phyloP scores from a whole-genome alignment of 2,113 vertebrate species.

The Catagonus wagneri region DNA sequence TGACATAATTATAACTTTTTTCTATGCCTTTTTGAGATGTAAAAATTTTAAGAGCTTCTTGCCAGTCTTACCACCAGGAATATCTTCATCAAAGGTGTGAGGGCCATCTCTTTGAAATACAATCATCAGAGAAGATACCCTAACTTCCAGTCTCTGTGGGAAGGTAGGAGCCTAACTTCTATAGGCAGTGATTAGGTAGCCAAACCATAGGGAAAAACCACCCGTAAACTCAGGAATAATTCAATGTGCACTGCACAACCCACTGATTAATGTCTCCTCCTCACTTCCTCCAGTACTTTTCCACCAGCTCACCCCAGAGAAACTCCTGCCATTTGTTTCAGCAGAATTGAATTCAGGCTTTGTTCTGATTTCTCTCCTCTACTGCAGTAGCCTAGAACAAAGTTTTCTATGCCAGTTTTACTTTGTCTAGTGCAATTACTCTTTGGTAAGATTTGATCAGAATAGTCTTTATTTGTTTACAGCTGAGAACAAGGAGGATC shows the following conservation, averaged over 20 bases:
- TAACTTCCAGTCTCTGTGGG: not conserved
- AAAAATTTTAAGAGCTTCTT: not conserved
- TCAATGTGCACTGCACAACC: not conserved
- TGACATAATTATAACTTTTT: not conserved
- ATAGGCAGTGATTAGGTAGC: not conserved
- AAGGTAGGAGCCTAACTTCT: not conserved
- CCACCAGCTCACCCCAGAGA: not conserved
- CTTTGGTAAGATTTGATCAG: not conserved
- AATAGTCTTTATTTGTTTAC: not conserved
- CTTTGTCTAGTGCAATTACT: not conserved
- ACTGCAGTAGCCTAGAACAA: not conserved
- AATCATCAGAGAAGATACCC: not conserved
- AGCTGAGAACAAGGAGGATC: not conserved
- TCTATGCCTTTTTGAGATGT: not conserved
- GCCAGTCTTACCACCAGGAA: not conserved
- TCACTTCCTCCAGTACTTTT: not conserved
- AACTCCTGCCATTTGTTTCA: not conserved
- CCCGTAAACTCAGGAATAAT: not conserved
- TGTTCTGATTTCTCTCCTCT: not conserved
- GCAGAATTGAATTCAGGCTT: not conserved
- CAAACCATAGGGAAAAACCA: not conserved
- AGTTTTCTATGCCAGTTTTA: not conserved
- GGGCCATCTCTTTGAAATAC: not conserved
- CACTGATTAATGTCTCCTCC: not conserved
- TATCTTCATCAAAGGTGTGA: not conserved